phyloP scores from a whole-genome alignment of 2,113 vertebrate genomes.

The Odontesthes bonariensis region DNA sequence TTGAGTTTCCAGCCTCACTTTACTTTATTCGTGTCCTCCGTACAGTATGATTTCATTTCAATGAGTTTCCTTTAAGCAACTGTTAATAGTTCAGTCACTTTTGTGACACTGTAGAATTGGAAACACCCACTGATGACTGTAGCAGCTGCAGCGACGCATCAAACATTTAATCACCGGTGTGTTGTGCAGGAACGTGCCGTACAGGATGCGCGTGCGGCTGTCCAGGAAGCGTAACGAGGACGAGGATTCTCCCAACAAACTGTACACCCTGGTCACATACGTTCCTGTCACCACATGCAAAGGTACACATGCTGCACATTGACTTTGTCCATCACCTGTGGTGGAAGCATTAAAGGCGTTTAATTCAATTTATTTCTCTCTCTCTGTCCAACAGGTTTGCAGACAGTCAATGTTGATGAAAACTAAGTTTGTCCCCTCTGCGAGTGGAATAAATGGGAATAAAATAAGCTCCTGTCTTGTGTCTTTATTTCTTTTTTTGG shows the following conservation, averaged over 20 bases:
- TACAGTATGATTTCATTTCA: no score
- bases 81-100: no score
- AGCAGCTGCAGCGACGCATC: rapidly evolving
- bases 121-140: not conserved
- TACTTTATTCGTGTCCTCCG: no score
- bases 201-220: slow-evolving; percentile 92
- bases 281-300: slow-evolving; percentile 96
- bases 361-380: slow-evolving; percentile 1
- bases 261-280: slow-evolving; percentile 94
- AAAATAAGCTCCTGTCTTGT: slow-evolving; percentile 42
- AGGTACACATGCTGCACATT: slow-evolving; percentile 75
- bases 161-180: not conserved
- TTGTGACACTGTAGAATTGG: no score
- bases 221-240: slow-evolving; percentile 97
- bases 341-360: not conserved
- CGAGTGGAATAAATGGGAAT: slow-evolving; percentile 75
- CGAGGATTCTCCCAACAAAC: slow-evolving; percentile 98
- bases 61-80: no score
- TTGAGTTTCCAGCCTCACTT: no score
- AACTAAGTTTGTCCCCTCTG: slow-evolving; percentile 84
- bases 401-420: slow-evolving; percentile 97
- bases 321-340: not conserved
- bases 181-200: slow-evolving; percentile 90
- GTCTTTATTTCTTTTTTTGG: slow-evolving; percentile 29
- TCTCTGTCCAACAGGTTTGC: slow-evolving; percentile 85